A percentile compares a stretch with the other conserved stretches of the same genome.
Evolutionary conservation across 2,888 invertebrate genomes (phyloP).

Genomic region (Phyllotreta cruciferae): DNA sequence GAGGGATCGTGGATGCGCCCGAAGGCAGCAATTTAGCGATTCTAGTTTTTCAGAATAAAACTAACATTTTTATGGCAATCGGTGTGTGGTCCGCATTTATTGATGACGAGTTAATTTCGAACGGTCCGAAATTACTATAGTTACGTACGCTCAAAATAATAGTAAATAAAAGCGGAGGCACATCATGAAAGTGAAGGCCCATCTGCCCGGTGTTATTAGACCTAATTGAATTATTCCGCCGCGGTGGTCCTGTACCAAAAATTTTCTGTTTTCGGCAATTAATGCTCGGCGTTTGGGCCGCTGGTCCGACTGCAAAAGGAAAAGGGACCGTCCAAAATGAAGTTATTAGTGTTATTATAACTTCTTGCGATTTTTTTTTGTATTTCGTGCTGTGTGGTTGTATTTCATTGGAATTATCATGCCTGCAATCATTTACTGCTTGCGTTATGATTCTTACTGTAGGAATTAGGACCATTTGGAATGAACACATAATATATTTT

Average conservation of each 20-base stretch:
- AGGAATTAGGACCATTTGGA: too few species aligned
- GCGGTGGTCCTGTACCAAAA: slow-evolving; percentile 3
- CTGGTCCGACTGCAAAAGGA: background rate
- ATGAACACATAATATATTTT: too few species aligned
- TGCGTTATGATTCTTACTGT: too few species aligned
- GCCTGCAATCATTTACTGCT: too few species aligned
- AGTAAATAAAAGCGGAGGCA: slow-evolving; percentile 6
- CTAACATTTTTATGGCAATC: background rate
- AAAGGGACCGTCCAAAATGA: background rate
- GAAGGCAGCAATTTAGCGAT: too few species aligned
- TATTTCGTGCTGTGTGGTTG: too few species aligned
- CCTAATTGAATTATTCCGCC: slow-evolving; percentile 7
- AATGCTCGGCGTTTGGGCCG: background rate
- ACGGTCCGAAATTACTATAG: slow-evolving; percentile 6
- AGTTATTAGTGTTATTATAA: slow-evolving; percentile 1
- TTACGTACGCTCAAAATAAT: slow-evolving; percentile 4
- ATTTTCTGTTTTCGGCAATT: background rate
- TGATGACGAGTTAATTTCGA: slow-evolving; percentile 9
- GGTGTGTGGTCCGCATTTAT: slow-evolving; percentile 4
- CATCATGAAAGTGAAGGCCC: slow-evolving; percentile 9
- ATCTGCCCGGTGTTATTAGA: slow-evolving; percentile 5
- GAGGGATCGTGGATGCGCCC: too few species aligned
- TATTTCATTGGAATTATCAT: too few species aligned
- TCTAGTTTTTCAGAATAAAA: background rate
- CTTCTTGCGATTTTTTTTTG: too few species aligned